phyloP scores from a whole-genome alignment of 2,797 vertebrate species.

The Mus caroli region DNA sequence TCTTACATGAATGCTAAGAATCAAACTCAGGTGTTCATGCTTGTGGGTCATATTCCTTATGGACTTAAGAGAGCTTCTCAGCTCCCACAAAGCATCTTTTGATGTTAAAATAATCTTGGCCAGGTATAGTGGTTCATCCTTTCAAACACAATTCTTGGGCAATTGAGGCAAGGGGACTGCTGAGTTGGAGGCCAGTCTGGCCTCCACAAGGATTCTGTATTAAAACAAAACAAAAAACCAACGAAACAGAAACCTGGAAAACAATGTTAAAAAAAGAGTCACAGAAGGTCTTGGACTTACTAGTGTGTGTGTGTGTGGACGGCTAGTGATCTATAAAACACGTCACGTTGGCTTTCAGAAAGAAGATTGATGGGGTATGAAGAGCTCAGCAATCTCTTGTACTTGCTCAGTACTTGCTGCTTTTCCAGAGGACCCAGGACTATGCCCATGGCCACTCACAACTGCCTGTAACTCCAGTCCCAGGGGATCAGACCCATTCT shows the following conservation, averaged over 20 bases:
- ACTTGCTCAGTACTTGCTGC: too few species aligned
- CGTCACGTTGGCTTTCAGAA: constrained; percentile 25
- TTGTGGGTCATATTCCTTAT: neutral
- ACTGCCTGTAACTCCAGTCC: neutral
- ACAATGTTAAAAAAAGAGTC: neutral
- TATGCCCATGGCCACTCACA: neutral
- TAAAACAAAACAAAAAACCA: neutral
- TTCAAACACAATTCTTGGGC: neutral
- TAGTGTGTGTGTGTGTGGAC: neutral
- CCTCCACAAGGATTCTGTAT: neutral
- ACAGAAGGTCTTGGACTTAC: neutral
- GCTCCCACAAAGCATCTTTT: neutral
- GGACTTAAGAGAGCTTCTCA: neutral
- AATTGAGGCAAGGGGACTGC: neutral
- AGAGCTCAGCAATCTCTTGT: neutral
- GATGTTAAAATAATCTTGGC: constrained; percentile 46
- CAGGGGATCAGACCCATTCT: neutral
- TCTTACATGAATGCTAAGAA: neutral
- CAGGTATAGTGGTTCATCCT: neutral
- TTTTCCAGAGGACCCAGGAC: neutral
- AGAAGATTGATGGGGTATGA: neutral
- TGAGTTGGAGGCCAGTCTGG: neutral
- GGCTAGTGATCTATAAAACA: constrained; percentile 15
- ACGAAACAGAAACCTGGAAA: neutral
- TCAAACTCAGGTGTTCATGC: neutral